phyloP scores from a whole-genome alignment of 2,113 vertebrate species.

The Crotalus horridus region DNA sequence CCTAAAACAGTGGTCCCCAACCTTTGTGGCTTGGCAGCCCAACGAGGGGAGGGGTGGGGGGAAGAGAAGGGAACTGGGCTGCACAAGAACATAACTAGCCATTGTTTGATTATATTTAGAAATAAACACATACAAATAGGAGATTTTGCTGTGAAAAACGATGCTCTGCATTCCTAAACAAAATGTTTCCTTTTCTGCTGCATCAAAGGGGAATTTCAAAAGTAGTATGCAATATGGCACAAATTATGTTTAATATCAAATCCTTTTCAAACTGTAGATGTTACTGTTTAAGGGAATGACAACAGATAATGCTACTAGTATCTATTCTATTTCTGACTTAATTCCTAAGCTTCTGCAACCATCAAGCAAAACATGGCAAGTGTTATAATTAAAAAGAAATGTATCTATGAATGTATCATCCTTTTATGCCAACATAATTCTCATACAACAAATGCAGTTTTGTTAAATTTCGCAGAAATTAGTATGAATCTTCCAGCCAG shows the following conservation, averaged over 20 bases:
- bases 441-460: not conserved
- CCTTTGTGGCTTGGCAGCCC: not conserved
- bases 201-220: not conserved
- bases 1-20: not conserved
- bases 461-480: not conserved
- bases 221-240: not conserved
- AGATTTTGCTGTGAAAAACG: not conserved
- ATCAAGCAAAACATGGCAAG: not conserved
- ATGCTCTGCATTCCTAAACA: not conserved
- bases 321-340: not conserved
- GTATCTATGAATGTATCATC: not conserved
- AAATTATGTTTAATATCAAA: not conserved
- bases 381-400: not conserved
- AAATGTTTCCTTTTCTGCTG: not conserved
- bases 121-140: not conserved
- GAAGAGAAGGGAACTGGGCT: not conserved
- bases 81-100: not conserved
- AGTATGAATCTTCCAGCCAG: not conserved
- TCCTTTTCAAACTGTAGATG: not conserved
- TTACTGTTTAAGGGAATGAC: not conserved
- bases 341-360: not conserved
- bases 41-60: too few relatives aligned
- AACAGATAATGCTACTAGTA: not conserved
- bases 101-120: not conserved
- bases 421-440: not conserved